Base-by-base conservation (phyloP, 1,140 invertebrate genomes). In the Penaeus chinensis region DNA sequence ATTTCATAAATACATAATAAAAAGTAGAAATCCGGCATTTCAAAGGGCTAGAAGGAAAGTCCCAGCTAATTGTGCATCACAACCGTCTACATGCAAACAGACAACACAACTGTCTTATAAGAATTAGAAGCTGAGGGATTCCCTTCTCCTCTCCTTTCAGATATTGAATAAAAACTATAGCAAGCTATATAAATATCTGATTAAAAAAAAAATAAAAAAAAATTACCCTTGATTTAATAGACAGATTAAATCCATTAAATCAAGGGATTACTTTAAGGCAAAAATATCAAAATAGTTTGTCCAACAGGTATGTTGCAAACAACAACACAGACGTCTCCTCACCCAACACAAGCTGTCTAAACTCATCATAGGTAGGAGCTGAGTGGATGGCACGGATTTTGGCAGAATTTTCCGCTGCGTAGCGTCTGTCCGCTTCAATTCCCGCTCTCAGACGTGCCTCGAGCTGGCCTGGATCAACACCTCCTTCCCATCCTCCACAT, bases 281-380 rank as follows among this genome's bases (percentile, higher is more conserved):
- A 19, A 37, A 82, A 54, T 37, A 13, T 65, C 3, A 47, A 37
- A 42, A 32, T 42, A 13, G 22, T 24, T 42, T 47, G n/a, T 84
- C 16, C 16, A 76, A 0, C 16, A 7, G 2, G 16, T 20, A 27
- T 16, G 22, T 11, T 62, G n/a, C 61, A 82, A 16, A 87, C 69
- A 74, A 2, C 18, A 74, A 5, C 37, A 74, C 19, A 19, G n/a
- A 32, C 2, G 37, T 8, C 18, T 85, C 47, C 80, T 82, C 47
- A 90, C 89, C 89, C 62, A 90, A 63, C 66, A 90, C 87, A 82
- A 90, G 66, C 78, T 90, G 89, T 32, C 89, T 63, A 54, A 90
- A 90, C 62, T 90, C 89, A 80, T 90, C 89, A 74, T 90, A 90
- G 18, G 87, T 85, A 65, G 89, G 82, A 22, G 89, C 84, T 27